phyloP scores from a whole-genome alignment of 2,888 invertebrate genomes.

The Xestoiulus laeticollis region DNA sequence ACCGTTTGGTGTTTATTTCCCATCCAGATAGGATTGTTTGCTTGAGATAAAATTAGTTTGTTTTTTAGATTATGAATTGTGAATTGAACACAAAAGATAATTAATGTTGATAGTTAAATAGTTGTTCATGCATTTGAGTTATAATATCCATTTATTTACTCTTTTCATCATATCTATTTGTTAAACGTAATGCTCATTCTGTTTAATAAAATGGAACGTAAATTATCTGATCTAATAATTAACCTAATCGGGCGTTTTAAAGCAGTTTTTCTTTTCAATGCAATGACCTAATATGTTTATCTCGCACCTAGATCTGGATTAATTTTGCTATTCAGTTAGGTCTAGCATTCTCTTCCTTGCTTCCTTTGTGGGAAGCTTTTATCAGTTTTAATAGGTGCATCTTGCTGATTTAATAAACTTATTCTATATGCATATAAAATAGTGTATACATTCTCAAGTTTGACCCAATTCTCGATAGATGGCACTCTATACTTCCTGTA shows the following conservation, averaged over 20 bases:
- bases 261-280: not conserved
- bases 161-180: not conserved
- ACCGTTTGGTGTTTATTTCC: not conserved
- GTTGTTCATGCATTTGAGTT: not conserved
- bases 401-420: not conserved
- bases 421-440: too few relatives aligned
- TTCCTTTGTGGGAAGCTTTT: not conserved
- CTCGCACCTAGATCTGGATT: not conserved
- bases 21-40: conserved; percentile 2
- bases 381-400: not conserved
- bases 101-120: not conserved
- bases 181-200: not conserved
- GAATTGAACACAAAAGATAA: conserved; percentile 28
- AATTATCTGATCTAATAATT: conserved; percentile 17
- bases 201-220: not conserved
- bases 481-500: not conserved
- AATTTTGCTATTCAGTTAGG: not conserved
- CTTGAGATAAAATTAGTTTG: conserved; percentile 14
- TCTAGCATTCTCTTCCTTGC: not conserved
- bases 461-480: not conserved
- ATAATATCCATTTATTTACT: conserved; percentile 15
- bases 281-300: not conserved
- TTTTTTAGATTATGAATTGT: not conserved
- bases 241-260: not conserved
- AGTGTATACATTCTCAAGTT: too few relatives aligned